phyloP scores from a whole-genome alignment of 2,888 invertebrate genomes.

The Himalopsyche anomala region DNA sequence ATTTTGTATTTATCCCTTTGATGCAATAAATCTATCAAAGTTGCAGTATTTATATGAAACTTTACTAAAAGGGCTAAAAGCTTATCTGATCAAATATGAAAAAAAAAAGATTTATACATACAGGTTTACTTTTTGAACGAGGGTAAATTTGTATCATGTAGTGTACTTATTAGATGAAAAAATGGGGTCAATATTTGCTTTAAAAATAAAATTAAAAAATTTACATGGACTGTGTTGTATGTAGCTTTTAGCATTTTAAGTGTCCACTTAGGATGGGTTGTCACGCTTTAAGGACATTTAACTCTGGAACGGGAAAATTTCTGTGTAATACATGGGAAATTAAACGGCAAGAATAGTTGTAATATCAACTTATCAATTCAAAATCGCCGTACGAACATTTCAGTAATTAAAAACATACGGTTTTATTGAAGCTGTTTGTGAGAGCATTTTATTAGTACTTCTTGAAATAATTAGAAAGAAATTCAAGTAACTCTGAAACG shows the following conservation, averaged over 20 bases:
- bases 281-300: constrained; percentile 71
- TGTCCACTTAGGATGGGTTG: constrained; percentile 76
- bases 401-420: too few species aligned
- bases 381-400: too few species aligned
- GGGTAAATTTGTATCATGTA: neutral
- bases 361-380: neutral
- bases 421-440: too few species aligned
- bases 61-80: neutral
- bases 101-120: constrained; percentile 14
- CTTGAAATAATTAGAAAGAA: too few species aligned
- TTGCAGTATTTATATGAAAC: neutral
- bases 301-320: neutral
- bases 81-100: neutral
- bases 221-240: constrained; percentile 55
- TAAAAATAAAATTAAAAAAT: constrained; percentile 69
- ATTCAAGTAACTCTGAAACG: too few species aligned
- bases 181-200: constrained; percentile 71
- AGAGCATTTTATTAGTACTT: too few species aligned
- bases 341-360: neutral
- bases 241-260: constrained; percentile 76
- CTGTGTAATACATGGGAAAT: neutral
- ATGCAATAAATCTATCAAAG: constrained; percentile 8
- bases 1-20: neutral
- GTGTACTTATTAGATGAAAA: constrained; percentile 65
- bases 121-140: neutral